Evolutionary conservation across 1,140 invertebrate genomes (phyloP).

Genomic region (Helicorthomorpha holstii): DNA sequence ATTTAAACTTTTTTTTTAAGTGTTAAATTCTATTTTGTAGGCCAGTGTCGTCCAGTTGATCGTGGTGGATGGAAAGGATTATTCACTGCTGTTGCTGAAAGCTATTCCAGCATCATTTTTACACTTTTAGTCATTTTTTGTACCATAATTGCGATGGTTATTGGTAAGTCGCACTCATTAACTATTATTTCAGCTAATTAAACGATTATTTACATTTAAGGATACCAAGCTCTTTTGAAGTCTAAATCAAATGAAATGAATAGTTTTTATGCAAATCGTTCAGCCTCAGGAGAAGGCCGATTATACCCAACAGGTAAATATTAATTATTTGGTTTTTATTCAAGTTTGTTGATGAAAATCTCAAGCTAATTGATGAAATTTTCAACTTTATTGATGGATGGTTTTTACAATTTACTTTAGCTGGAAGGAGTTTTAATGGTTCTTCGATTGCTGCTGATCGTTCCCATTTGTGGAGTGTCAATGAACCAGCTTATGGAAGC

Average conservation of each 20-base stretch:
- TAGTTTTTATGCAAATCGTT: not conserved
- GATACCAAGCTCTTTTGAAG: not conserved
- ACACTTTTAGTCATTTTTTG: not conserved
- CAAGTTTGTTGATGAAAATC: too few relatives aligned
- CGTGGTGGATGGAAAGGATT: not conserved
- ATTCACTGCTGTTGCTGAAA: not conserved
- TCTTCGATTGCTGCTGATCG: not conserved
- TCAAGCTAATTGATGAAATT: not conserved
- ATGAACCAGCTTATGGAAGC: not conserved
- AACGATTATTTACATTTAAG: not conserved
- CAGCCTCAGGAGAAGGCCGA: not conserved
- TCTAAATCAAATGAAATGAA: not conserved
- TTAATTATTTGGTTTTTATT: too few relatives aligned
- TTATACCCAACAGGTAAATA: not conserved
- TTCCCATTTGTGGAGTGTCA: not conserved
- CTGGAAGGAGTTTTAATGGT: not conserved
- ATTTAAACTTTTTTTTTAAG: not conserved
- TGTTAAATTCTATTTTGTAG: not conserved
- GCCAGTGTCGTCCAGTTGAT: not conserved
- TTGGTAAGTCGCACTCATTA: not conserved
- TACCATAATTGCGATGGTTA: not conserved
- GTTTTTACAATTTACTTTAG: not conserved
- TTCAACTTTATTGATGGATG: not conserved
- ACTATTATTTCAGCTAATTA: not conserved
- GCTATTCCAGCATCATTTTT: not conserved